Percentiles rank a stretch among this genome's conserved stretches.
These are phyloP conservation scores for Nicator chloris DNA, from an alignment of 2,113 vertebrate species.

Conservation along the genomic window DNA sequence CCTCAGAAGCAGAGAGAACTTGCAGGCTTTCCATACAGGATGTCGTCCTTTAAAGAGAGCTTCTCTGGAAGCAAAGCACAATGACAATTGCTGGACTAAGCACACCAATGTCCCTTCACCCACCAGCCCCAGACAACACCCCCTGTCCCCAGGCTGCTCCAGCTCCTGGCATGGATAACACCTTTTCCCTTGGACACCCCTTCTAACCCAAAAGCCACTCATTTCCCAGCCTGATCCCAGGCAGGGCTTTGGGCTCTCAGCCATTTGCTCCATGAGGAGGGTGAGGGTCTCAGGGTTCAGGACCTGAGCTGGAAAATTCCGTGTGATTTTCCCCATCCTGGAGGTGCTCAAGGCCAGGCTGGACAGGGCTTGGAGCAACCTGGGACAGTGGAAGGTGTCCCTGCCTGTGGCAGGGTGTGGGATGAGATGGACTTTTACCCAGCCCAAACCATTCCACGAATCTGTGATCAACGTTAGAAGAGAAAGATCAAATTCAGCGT, in stretches of 20 bases:
- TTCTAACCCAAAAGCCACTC: rapidly evolving
- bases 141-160: not conserved
- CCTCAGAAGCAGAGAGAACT: not conserved
- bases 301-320: not conserved
- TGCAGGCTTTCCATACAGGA: not conserved
- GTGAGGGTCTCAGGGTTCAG: not conserved
- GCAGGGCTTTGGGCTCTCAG: not conserved
- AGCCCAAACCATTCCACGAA: not conserved
- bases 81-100: rapidly evolving
- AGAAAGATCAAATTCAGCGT: not conserved
- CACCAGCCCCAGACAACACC: rapidly evolving
- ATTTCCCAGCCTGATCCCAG: not conserved
- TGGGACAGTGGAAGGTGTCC: not conserved
- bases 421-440: not conserved
- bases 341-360: not conserved
- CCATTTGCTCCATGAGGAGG: not conserved
- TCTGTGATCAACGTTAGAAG: no score
- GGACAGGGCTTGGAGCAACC: not conserved
- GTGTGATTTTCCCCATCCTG: not conserved
- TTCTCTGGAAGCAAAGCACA: not conserved
- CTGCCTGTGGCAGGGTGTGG: not conserved
- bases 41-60: not conserved
- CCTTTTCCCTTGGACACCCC: not conserved
- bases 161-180: not conserved
- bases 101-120: rapidly evolving